Evolutionary conservation across 2,888 invertebrate species (phyloP).

Genomic region (Pollenia labialis): DNA sequence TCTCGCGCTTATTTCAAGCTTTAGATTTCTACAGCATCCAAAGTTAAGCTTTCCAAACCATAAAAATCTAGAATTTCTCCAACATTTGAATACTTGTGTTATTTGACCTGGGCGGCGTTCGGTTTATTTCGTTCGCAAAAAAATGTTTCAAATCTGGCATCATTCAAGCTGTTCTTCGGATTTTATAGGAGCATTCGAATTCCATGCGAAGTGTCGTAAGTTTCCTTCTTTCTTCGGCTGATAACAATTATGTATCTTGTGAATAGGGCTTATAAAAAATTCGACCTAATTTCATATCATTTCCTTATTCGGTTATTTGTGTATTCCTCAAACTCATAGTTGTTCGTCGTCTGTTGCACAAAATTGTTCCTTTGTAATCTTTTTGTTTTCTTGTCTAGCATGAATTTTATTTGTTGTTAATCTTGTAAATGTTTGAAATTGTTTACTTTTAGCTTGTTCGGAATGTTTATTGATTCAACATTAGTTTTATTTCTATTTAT

Average conservation of each 20-base stretch:
- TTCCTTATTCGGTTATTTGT: neutral
- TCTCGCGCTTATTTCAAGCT: too few species aligned
- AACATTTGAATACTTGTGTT: too few species aligned
- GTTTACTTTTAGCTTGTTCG: conserved; percentile 29
- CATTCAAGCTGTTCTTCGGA: too few species aligned
- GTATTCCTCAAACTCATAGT: neutral
- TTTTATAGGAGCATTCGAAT: too few species aligned
- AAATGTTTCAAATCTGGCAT: too few species aligned
- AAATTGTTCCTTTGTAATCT: conserved; percentile 35
- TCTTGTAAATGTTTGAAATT: conserved; percentile 52
- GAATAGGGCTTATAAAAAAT: conserved; percentile 15
- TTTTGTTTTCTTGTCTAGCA: conserved; percentile 14
- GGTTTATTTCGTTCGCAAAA: too few species aligned
- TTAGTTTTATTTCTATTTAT: conserved; percentile 14
- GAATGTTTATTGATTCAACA: conserved; percentile 51
- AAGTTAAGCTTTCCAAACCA: too few species aligned
- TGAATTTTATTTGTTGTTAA: neutral
- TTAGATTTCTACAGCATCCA: too few species aligned
- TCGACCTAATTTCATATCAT: conserved; percentile 30
- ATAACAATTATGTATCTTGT: neutral
- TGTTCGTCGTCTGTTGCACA: conserved; percentile 21
- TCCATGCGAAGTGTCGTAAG: too few species aligned
- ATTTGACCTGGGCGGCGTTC: too few species aligned
- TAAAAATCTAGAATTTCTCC: too few species aligned
- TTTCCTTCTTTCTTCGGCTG: too few species aligned